phyloP scores from a whole-genome alignment of 2,113 vertebrate genomes.

The Neofelis nebulosa region DNA sequence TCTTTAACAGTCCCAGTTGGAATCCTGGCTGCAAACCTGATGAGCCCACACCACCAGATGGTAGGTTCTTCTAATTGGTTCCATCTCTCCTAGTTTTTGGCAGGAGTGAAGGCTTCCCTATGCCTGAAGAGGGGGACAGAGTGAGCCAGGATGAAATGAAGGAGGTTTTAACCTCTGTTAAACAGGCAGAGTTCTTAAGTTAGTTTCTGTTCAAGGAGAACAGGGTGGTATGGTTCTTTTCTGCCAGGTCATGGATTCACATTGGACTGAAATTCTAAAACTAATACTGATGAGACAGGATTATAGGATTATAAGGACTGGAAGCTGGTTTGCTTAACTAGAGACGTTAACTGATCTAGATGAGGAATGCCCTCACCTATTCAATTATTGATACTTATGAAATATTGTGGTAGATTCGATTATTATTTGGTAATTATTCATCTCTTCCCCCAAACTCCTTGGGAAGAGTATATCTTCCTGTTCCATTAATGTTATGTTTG shows the following conservation, averaged over 20 bases:
- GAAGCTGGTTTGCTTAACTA: not conserved
- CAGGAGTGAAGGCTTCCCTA: constrained; percentile 54
- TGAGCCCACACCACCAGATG: constrained; percentile 73
- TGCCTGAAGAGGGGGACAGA: not conserved
- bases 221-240: not conserved
- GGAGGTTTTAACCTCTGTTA: constrained; percentile 52
- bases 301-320: not conserved
- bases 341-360: not conserved
- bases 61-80: constrained; percentile 71
- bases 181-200: not conserved
- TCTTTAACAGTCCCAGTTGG: constrained; percentile 56
- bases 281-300: not conserved
- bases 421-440: not conserved
- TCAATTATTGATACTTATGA: not conserved
- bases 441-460: not conserved
- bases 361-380: not conserved
- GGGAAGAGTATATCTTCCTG: not conserved
- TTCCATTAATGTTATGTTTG: not conserved
- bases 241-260: not conserved
- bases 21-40: constrained; percentile 61
- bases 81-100: constrained; percentile 61
- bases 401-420: not conserved
- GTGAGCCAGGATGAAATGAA: constrained; percentile 32
- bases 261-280: not conserved
- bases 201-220: not conserved